Percentiles rank a stretch among this genome's conserved stretches.
Evolutionary conservation across 2,113 vertebrate species (phyloP).

Genomic region (Acrocephalus kingi): DNA sequence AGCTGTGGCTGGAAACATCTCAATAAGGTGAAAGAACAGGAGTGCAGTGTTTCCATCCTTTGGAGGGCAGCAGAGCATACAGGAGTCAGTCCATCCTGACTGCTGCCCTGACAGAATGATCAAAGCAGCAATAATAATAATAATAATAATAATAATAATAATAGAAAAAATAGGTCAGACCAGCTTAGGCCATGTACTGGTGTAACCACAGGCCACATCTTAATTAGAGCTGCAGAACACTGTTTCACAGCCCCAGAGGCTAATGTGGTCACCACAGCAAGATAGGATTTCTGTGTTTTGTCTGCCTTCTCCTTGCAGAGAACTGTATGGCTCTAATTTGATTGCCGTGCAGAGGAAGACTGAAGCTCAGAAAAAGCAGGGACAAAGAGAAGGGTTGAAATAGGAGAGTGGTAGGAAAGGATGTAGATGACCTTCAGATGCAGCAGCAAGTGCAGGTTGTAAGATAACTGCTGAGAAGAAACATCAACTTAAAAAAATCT

Average conservation of each 20-base stretch:
- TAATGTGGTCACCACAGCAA: background rate
- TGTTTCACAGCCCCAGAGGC: background rate
- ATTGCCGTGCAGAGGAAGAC: background rate
- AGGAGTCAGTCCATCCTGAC: rapidly evolving
- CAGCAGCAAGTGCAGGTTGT: background rate
- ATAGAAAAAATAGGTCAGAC: background rate
- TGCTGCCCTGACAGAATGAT: background rate
- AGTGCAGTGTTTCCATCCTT: background rate
- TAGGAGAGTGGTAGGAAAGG: background rate
- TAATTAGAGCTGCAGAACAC: slow-evolving; percentile 12
- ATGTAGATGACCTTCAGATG: background rate
- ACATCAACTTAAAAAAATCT: background rate
- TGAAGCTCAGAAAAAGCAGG: background rate
- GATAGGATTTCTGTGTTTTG: background rate
- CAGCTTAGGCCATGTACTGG: background rate
- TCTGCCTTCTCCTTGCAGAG: background rate
- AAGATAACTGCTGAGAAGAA: background rate
- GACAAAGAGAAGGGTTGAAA: background rate
- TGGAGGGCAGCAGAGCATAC: background rate
- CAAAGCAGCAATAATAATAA: background rate
- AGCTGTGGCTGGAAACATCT: background rate
- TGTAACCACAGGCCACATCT: background rate
- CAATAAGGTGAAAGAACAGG: background rate
- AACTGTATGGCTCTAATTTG: background rate
- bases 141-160: background rate